Evolutionary conservation across 2,888 invertebrate genomes (phyloP).

Genomic region (Synergus japonicus): DNA sequence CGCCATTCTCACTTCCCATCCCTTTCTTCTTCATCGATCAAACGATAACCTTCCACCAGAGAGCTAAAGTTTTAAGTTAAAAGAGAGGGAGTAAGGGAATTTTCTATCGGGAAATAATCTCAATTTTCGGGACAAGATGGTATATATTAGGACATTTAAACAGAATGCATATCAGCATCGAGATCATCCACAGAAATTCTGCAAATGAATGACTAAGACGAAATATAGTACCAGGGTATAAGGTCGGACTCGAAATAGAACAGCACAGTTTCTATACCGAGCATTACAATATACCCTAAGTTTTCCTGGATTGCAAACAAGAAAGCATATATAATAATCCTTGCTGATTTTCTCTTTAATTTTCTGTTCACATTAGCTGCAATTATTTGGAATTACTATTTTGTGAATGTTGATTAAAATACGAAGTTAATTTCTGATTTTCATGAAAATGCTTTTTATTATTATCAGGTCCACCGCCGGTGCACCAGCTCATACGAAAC

Average conservation of each 20-base stretch:
- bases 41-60: slow-evolving; percentile 38
- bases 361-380: neutral
- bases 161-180: slow-evolving; percentile 57
- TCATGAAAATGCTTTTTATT: neutral
- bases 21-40: slow-evolving; percentile 42
- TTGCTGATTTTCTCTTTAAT: neutral
- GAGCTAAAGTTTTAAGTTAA: slow-evolving; percentile 18
- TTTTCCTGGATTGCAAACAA: neutral
- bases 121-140: neutral
- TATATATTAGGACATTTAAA: neutral
- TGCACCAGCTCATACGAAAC: slow-evolving; percentile 76
- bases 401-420: neutral
- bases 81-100: slow-evolving; percentile 33
- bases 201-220: slow-evolving; percentile 36
- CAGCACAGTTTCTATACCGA: slow-evolving; percentile 31
- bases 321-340: neutral
- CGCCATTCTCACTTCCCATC: slow-evolving; percentile 36
- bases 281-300: slow-evolving; percentile 24
- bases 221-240: slow-evolving; percentile 25
- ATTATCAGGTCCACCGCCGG: slow-evolving; percentile 73
- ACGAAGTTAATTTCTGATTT: neutral
- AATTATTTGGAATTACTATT: neutral
- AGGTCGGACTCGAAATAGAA: slow-evolving; percentile 38
- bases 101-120: neutral
- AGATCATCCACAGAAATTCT: slow-evolving; percentile 53